Evolutionary conservation across 2,113 vertebrate species (phyloP).

Genomic region (Dasyprocta punctata): DNA sequence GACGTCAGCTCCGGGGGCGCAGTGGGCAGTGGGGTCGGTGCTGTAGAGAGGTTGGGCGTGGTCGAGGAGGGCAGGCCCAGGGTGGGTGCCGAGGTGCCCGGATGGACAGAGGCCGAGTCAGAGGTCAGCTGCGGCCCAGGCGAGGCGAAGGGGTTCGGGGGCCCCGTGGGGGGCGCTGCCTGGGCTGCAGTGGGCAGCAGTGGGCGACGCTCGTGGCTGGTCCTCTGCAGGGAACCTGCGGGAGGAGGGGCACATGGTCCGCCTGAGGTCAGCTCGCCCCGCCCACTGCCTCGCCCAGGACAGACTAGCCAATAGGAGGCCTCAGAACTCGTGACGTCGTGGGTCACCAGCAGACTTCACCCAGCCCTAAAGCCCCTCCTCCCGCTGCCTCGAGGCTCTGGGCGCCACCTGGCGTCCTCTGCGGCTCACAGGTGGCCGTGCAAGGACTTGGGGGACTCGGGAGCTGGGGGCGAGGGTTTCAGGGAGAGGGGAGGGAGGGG

Average conservation of each 20-base stretch:
- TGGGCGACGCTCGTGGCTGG: rapidly evolving
- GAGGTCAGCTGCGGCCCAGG: background rate
- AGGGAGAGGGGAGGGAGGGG: background rate
- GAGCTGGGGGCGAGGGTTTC: rapidly evolving
- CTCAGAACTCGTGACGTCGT: background rate
- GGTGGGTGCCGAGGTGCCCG: background rate
- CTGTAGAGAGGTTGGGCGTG: background rate
- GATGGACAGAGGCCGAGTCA: background rate
- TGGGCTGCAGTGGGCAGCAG: background rate
- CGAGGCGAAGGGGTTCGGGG: background rate
- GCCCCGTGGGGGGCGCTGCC: background rate
- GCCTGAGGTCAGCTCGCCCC: constrained; percentile 55
- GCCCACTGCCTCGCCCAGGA: background rate
- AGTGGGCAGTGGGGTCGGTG: background rate
- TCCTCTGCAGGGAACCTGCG: constrained; percentile 44
- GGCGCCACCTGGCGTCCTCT: constrained; percentile 67
- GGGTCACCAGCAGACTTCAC: constrained; percentile 51
- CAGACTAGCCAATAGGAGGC: background rate
- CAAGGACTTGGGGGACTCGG: rapidly evolving
- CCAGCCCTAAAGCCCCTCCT: constrained; percentile 7
- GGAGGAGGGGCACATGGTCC: background rate
- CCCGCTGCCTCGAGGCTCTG: rapidly evolving
- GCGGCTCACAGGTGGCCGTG: rapidly evolving
- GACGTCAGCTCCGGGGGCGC: background rate
- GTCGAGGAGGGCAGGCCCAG: background rate